Evolutionary conservation across 2,888 invertebrate species (phyloP).

Genomic region (Crepidodera aurea): DNA sequence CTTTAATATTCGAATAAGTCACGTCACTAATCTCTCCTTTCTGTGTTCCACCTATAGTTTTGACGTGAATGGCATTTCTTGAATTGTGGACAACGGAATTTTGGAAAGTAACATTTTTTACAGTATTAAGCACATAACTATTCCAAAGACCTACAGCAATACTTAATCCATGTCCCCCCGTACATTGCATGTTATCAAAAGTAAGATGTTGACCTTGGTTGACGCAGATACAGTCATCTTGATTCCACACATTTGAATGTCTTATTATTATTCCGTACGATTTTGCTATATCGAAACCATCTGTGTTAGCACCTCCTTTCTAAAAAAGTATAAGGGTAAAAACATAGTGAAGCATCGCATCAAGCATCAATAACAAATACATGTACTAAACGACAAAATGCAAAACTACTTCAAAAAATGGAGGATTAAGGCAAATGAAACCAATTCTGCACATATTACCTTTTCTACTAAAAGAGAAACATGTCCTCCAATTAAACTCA

Average conservation of each 20-base stretch:
- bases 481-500: too few relatives aligned
- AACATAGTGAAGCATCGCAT: too few relatives aligned
- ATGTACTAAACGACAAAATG: too few relatives aligned
- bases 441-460: too few relatives aligned
- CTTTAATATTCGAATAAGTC: conserved; percentile 22
- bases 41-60: conserved; percentile 11
- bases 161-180: conserved; percentile 35
- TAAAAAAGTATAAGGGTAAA: conserved; percentile 4
- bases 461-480: too few relatives aligned
- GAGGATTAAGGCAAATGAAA: too few relatives aligned
- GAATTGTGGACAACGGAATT: conserved; percentile 24
- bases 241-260: conserved; percentile 18
- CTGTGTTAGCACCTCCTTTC: conserved; percentile 28
- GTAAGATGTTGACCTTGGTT: conserved; percentile 27
- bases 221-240: conserved; percentile 27
- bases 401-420: too few relatives aligned
- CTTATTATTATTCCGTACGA: conserved; percentile 14
- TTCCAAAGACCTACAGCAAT: conserved; percentile 25
- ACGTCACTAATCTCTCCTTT: conserved; percentile 25
- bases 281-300: conserved; percentile 24
- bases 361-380: too few relatives aligned
- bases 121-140: conserved; percentile 12
- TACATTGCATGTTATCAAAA: conserved; percentile 28
- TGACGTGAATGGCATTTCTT: conserved; percentile 29
- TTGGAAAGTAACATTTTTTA: conserved; percentile 24